Evolutionary conservation across 1,140 invertebrate species (phyloP), one percentile per base, ranked within the genome.

Genomic region (Pantala flavescens): DNA sequence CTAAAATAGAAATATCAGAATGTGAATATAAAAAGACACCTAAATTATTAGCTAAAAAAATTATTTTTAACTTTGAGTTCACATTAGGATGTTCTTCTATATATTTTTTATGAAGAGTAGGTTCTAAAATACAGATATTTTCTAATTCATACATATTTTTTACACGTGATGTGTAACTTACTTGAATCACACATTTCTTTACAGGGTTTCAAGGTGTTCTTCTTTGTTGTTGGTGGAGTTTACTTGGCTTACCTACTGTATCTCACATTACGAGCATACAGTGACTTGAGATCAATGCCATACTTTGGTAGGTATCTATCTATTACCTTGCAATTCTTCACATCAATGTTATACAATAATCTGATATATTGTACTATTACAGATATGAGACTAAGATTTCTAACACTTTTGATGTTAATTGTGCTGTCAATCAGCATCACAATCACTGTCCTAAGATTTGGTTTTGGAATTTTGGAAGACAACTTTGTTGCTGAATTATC

Each of bases 281-380:
- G 91, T 77, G 96, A 98, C 84, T 85, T 99, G 36, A 87, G 95
- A 80, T 93, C 94, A 12, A 98, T 98, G 96, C 95, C 95, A 76
- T 98, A 93, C 84, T 98, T 98, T 87, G 95, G 95, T 97, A 86
- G 89, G 85, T 78, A 36, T 63, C n/a, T n/a, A n/a, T n/a, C n/a
- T n/a, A n/a, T n/a, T 49, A 49, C 16, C 63, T 71, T 19, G 71
- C 75, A 23, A 24, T 70, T 74, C 70, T 43, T 76, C 43, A 43
- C 72, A 14, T 76, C 23, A 73, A 16, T 42, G n/a, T 43, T 7
- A 0, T 71, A 3, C 23, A 36, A 23, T 3, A 24, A 24, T n/a
- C 23, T 36, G n/a, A 36, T 5, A 36, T 36, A 36, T 36, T 36
- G 28, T 36, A 7, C 73, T 79, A 79, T 85, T 84, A 1, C 83